Base-by-base conservation (phyloP, 1,140 invertebrate species). In the Eurosta solidaginis region DNA sequence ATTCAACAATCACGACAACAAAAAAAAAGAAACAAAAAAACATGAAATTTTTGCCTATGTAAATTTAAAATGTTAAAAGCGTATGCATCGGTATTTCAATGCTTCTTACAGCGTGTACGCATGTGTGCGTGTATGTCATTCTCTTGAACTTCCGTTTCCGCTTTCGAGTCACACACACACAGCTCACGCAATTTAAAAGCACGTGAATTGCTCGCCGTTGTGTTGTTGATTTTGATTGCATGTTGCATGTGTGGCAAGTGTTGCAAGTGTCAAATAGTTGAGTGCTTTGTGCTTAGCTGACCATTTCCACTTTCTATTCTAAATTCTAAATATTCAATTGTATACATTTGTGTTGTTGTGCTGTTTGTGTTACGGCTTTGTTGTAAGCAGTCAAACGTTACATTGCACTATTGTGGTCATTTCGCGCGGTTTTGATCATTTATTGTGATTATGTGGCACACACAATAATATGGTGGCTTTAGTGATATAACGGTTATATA, bases 61-160 rank as follows among this genome's bases (percentile, higher is more conserved):
- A n/a, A n/a, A n/a, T n/a, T n/a, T n/a, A n/a, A n/a, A n/a, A n/a
- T n/a, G n/a, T n/a, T n/a, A n/a, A n/a, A n/a, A n/a, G 50, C 25
- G 36, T 40, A 20, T 42, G 59, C 27, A 22, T n/a, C n/a, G n/a
- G n/a, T n/a, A n/a, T n/a, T n/a, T n/a, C n/a, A n/a, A n/a, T n/a
- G n/a, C n/a, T n/a, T n/a, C n/a, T n/a, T n/a, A n/a, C n/a, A n/a
- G n/a, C n/a, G n/a, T 47, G 7, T 3, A 47, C 45, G 45, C 12
- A 10, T 36, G 12, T 27, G 54, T 29, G 54, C 29, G 54, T n/a
- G 54, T n/a, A n/a, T n/a, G n/a, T n/a, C n/a, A n/a, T n/a, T n/a
- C n/a, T n/a, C 17, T 63, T 63, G 59, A 68, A 68, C 59, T 68
- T 68, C 59, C 59, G 59, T 22, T 68, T 68, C 59, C 59, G 59